Evolutionary conservation across 2,113 vertebrate genomes (phyloP).

Genomic region (Manacus vitellinus): DNA sequence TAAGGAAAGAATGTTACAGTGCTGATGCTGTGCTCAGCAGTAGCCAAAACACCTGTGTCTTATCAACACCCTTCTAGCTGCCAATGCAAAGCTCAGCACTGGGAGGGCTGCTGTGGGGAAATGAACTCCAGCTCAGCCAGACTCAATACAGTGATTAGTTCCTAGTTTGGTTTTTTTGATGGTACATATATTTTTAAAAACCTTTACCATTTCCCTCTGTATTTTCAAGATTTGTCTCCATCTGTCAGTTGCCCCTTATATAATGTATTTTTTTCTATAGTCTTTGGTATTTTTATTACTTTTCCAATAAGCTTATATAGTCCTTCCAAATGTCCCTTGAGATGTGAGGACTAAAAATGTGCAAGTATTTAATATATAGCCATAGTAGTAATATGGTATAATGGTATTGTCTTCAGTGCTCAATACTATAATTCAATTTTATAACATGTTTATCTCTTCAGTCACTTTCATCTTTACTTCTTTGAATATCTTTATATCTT

Average conservation of each 20-base stretch:
- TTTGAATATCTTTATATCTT: not conserved
- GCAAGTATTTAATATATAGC: not conserved
- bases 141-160: not conserved
- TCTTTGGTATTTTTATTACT: not conserved
- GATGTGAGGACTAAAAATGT: not conserved
- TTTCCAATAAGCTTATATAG: not conserved
- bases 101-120: too few relatives aligned
- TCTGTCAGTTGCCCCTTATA: not conserved
- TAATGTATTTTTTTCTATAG: rapidly evolving
- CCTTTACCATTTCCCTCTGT: rapidly evolving
- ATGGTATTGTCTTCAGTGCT: not conserved
- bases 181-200: not conserved
- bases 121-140: too few relatives aligned
- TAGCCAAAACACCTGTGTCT: too few relatives aligned
- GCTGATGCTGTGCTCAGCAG: too few relatives aligned
- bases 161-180: not conserved
- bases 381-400: not conserved
- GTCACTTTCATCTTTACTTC: not conserved
- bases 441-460: not conserved
- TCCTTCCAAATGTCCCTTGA: not conserved
- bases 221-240: not conserved
- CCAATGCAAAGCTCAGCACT: too few relatives aligned
- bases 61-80: too few relatives aligned
- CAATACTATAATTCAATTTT: not conserved
- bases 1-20: too few relatives aligned